These are phyloP conservation scores for Noctua janthina DNA, from an alignment of 2,888 invertebrate species.

Conservation along the genomic window DNA sequence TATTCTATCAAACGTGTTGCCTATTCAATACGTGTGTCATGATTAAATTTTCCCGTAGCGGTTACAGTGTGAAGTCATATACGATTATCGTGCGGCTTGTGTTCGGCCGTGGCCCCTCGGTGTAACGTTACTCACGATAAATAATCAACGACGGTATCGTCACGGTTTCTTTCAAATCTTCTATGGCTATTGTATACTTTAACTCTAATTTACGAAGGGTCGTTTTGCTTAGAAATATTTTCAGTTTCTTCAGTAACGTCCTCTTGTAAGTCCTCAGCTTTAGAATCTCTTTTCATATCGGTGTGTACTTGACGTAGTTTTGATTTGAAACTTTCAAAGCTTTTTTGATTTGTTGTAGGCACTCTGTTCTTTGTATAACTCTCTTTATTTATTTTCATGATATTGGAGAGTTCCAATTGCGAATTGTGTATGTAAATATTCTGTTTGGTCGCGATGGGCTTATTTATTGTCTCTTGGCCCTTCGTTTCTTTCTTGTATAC, in stretches of 20 bases:
- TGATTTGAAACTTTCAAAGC: conserved; percentile 2
- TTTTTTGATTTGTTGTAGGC: neutral
- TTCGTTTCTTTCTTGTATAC: conserved; percentile 22
- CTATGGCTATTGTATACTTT: conserved; percentile 28
- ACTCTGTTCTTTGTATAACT: neutral
- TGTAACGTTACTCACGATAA: conserved; percentile 67
- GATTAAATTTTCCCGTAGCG: conserved; percentile 68
- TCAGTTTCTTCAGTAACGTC: conserved; percentile 10
- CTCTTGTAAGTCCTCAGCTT: neutral
- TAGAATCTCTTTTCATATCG: neutral
- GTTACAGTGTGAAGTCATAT: conserved; percentile 63
- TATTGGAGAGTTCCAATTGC: conserved; percentile 7
- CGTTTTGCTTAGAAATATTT: conserved; percentile 16
- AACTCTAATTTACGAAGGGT: conserved; percentile 12
- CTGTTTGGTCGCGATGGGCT: conserved; percentile 28
- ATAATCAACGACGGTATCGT: conserved; percentile 71
- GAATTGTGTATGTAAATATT: conserved; percentile 32
- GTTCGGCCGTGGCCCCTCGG: conserved; percentile 70
- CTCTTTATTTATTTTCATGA: conserved; percentile 22
- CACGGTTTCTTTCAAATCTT: conserved; percentile 73
- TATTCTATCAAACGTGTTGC: conserved; percentile 39
- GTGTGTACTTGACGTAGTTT: conserved; percentile 3
- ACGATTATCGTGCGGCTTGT: conserved; percentile 71
- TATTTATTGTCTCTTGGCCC: conserved; percentile 41
- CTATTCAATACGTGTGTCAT: conserved; percentile 62